A percentile compares a stretch with the other conserved stretches of the same genome.
phyloP scores from a whole-genome alignment of 2,113 vertebrate genomes.

The Addax nasomaculatus region DNA sequence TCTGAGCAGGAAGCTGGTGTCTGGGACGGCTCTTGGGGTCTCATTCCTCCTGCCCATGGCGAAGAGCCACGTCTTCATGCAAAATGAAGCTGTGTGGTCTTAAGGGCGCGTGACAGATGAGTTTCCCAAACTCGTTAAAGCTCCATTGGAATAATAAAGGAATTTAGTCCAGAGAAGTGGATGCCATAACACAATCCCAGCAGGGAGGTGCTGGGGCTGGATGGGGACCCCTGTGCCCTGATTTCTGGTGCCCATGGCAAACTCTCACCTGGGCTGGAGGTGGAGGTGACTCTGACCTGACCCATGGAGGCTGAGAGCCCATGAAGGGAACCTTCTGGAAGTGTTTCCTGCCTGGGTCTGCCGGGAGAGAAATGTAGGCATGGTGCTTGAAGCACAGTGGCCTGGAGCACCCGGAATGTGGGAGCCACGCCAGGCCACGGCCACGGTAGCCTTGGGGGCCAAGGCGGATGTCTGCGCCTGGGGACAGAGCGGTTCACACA shows the following conservation, averaged over 20 bases:
- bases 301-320: neutral
- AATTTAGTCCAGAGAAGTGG: neutral
- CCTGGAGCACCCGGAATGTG: neutral
- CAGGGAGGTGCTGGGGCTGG: neutral
- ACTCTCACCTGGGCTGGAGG: neutral
- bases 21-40: rapidly evolving
- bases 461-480: rapidly evolving
- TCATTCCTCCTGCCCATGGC: neutral
- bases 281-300: neutral
- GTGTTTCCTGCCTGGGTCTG: neutral
- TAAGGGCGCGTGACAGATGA: rapidly evolving
- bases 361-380: neutral
- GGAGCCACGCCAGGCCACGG: rapidly evolving
- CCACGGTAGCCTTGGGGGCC: neutral
- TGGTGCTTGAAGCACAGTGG: neutral
- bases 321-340: neutral
- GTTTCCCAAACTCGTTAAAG: neutral
- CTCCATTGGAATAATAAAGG: rapidly evolving
- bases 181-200: neutral
- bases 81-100: rapidly evolving
- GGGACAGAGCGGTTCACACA: rapidly evolving
- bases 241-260: neutral
- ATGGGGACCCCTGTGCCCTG: neutral
- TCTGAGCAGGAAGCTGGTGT: neutral
- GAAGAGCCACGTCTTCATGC: rapidly evolving